Conservation (phyloP, 92 coral and sea anemone genomes). For the Bergia puertoricense region DNA sequence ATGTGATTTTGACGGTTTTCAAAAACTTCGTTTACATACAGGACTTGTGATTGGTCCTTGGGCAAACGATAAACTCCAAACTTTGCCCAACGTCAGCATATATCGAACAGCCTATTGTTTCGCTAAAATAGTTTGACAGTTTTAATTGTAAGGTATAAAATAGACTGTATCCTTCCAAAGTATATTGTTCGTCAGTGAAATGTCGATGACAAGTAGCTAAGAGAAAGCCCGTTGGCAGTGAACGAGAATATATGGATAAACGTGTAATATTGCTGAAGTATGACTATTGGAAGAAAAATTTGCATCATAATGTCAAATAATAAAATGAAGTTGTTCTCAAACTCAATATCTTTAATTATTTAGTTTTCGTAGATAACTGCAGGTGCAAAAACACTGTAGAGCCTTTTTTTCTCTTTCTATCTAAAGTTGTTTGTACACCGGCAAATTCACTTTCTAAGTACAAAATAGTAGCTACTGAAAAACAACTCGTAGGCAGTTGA, state of each 20-base stretch:
- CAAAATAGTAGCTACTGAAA: too few relatives aligned
- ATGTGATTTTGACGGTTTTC: background rate
- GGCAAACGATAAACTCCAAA: background rate
- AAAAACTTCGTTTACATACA: background rate
- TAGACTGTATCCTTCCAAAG: background rate
- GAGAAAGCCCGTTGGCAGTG: background rate
- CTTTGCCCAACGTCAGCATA: background rate
- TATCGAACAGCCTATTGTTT: background rate
- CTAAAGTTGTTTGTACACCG: background rate
- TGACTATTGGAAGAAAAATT: background rate
- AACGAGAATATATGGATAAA: background rate
- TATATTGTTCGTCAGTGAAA: background rate
- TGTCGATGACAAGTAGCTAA: too few relatives aligned
- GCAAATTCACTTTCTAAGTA: background rate
- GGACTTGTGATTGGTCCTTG: background rate
- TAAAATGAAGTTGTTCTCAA: background rate
- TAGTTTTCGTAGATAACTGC: background rate
- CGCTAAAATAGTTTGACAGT: background rate
- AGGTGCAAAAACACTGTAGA: conserved; percentile 1
- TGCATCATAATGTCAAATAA: background rate
- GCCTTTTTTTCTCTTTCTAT: background rate
- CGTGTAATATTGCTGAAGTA: background rate
- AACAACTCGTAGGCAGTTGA: too few relatives aligned
- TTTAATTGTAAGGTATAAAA: background rate
- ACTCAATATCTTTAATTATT: background rate